These are phyloP conservation scores for Pachliopta kotzebuea DNA, from an alignment of 2,888 invertebrate genomes.

Conservation along the genomic window DNA sequence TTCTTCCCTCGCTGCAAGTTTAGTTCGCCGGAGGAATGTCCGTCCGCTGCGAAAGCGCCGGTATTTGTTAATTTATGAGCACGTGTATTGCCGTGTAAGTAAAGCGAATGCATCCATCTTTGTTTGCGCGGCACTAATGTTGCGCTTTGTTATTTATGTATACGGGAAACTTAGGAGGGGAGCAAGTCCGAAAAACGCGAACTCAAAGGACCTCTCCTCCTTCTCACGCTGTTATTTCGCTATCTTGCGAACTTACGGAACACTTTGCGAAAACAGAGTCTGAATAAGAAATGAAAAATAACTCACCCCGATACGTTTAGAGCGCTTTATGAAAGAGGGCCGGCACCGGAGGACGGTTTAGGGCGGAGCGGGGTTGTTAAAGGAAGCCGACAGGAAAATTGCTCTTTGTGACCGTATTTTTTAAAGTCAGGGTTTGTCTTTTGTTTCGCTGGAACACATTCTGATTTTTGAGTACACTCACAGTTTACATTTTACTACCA, in stretches of 20 bases:
- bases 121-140: conserved; percentile 28
- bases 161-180: conserved; percentile 5
- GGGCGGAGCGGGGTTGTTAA: conserved; percentile 21
- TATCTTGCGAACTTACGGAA: conserved; percentile 26
- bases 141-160: conserved; percentile 24
- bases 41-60: conserved; percentile 24
- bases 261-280: conserved; percentile 24
- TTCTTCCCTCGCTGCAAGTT: conserved; percentile 13
- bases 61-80: conserved; percentile 29
- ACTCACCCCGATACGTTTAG: conserved; percentile 30
- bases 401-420: conserved; percentile 15
- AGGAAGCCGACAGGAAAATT: conserved; percentile 24
- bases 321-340: conserved; percentile 22
- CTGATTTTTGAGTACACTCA: background rate
- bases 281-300: conserved; percentile 33
- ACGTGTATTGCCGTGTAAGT: conserved; percentile 22
- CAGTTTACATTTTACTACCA: background rate
- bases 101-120: conserved; percentile 27
- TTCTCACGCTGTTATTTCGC: conserved; percentile 17
- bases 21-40: conserved; percentile 21
- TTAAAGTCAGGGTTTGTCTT: conserved; percentile 18
- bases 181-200: conserved; percentile 11
- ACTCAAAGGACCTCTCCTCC: conserved; percentile 19
- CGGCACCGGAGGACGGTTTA: conserved; percentile 11
- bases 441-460: conserved; percentile 10